Conservation (phyloP, 2,113 vertebrate species). For the Brachypodius melanocephalos region DNA sequence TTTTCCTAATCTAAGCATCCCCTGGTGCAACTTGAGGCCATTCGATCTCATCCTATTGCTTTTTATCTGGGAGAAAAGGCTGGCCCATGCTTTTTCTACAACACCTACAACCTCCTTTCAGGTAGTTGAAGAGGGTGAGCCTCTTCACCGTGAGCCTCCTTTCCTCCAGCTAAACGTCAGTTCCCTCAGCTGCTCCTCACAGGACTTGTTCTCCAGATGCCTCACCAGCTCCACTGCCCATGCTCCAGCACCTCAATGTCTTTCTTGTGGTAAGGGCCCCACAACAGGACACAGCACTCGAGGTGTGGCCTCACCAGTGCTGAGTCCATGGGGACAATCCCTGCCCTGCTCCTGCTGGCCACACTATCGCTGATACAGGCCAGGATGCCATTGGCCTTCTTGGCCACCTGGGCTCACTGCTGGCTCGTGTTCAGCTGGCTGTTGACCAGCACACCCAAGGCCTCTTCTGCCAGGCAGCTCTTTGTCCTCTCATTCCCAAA, state of each 20-base stretch:
- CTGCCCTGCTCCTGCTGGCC: neutral
- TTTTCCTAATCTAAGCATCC: neutral
- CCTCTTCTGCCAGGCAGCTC: neutral
- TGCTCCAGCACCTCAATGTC: accelerated
- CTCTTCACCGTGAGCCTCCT: neutral
- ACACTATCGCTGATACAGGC: neutral
- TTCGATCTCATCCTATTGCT: neutral
- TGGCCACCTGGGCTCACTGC: accelerated
- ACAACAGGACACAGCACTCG: accelerated
- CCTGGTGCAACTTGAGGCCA: neutral
- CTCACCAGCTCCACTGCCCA: accelerated
- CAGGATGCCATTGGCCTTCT: neutral
- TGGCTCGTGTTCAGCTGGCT: neutral
- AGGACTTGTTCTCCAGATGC: neutral
- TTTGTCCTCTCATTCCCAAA: neutral
- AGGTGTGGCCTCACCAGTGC: neutral
- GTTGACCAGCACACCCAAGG: accelerated
- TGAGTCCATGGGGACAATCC: accelerated
- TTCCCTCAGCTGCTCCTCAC: neutral
- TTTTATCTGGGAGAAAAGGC: neutral
- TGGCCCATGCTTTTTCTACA: neutral
- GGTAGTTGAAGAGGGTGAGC: neutral
- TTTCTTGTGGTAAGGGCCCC: accelerated
- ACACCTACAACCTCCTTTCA: neutral
- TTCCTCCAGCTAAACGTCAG: accelerated